These are phyloP conservation scores for Merluccius polli DNA, from an alignment of 2,797 vertebrate genomes.

Conservation along the genomic window DNA sequence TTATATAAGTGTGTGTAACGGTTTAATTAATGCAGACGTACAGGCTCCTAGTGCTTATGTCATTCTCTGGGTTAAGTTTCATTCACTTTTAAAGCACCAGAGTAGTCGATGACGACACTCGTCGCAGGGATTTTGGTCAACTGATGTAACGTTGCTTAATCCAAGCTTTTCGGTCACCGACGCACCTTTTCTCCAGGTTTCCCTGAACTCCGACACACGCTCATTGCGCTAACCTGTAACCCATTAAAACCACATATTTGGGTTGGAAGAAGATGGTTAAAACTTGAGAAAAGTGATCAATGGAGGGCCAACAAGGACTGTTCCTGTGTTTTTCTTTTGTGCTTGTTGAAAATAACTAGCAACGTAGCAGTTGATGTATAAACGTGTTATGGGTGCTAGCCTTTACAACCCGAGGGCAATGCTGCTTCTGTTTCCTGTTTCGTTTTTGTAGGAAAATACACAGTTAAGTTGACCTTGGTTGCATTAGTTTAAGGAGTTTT, in stretches of 20 bases:
- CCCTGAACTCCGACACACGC: background rate
- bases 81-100: background rate
- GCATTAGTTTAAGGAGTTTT: conserved; percentile 30
- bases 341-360: background rate
- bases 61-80: background rate
- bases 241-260: too few species aligned
- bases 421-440: conserved; percentile 25
- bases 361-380: background rate
- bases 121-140: background rate
- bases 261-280: too few species aligned
- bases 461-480: conserved; percentile 22
- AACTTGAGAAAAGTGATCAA: too few species aligned
- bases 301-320: background rate
- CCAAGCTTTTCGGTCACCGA: background rate
- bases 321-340: conserved; percentile 20
- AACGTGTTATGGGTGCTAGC: background rate
- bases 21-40: conserved; percentile 31
- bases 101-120: background rate
- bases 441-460: conserved; percentile 24
- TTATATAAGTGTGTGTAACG: conserved; percentile 23
- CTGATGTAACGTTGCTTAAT: background rate
- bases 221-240: background rate
- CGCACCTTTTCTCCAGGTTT: background rate
- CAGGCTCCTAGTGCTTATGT: conserved; percentile 15
- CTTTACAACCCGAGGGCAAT: background rate